phyloP scores from a whole-genome alignment of 2,113 vertebrate genomes.

The Nycticryphes semicollaris region DNA sequence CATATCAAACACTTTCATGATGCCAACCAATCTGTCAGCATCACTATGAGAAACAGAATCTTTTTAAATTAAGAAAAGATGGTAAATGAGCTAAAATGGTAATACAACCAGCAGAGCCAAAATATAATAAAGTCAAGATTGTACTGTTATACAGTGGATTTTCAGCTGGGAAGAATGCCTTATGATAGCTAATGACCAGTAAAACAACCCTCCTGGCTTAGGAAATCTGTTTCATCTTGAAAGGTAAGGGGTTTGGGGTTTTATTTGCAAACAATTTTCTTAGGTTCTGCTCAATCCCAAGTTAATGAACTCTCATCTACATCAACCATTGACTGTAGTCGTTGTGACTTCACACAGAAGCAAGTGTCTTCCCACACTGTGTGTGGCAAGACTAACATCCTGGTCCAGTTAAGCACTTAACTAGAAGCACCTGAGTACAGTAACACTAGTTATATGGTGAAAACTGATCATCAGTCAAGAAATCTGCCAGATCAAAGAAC shows the following conservation, averaged over 20 bases:
- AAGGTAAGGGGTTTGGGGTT: not conserved
- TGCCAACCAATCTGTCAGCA: slow-evolving; percentile 68
- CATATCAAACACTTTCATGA: slow-evolving; percentile 49
- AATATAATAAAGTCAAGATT: not conserved
- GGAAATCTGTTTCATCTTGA: not conserved
- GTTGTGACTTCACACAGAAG: not conserved
- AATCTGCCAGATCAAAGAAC: not conserved
- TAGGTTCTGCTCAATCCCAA: not conserved
- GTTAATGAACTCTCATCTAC: not conserved
- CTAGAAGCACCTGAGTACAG: not conserved
- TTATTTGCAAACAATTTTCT: not conserved
- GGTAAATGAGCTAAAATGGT: not conserved
- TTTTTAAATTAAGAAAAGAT: slow-evolving; percentile 28
- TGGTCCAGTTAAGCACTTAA: not conserved
- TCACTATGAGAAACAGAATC: slow-evolving; percentile 52
- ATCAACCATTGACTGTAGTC: not conserved
- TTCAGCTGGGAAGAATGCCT: not conserved
- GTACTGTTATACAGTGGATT: not conserved
- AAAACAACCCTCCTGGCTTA: not conserved
- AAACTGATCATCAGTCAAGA: not conserved
- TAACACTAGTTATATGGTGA: not conserved
- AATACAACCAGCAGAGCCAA: not conserved
- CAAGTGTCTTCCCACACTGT: not conserved
- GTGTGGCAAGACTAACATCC: not conserved
- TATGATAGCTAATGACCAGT: not conserved